Evolutionary conservation across 2,113 vertebrate species (phyloP), one percentile per base, ranked within the genome.

Genomic region (Melospiza melodia): DNA sequence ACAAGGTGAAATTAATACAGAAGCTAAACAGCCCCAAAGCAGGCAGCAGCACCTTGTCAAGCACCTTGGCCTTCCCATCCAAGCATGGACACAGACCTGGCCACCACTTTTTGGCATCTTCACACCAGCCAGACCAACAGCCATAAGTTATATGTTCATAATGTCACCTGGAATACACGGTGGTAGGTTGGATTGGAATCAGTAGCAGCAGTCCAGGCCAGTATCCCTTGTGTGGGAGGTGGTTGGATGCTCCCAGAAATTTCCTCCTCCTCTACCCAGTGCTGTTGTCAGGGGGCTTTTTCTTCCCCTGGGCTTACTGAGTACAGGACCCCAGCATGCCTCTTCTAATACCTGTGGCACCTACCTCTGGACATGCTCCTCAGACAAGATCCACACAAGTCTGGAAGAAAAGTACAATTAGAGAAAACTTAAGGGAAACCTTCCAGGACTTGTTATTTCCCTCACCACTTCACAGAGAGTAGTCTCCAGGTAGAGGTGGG

Each of bases 311-410:
- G 33, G 7, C 46, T 84, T 35, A 39, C 11, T 35, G 39, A 84
- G 24, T 48, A 61, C 23, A 84, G 44, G 27, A 73, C 5, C 51
- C 12, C 16, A 71, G 20, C 15, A 39, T 6, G 8, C 12, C 11
- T 58, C 44, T 58, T 52, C 35, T 44, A 22, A 8, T 11, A 48
- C 5, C 9, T 1, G 0, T n/a, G 2, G 5, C 15, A 19, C 24
- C 31, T 73, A 31, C 11, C 6, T 78, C 46, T 62, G 37, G 28
- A 22, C 7, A 7, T 48, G 35, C 5, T 75, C 5, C 16, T 69
- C 44, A 68, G 30, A 39, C 16, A 80, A 11, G 10, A 5, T 69
- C n/a, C 66, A 41, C 19, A 69, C 2, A 61, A 48, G 17, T 16
- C 51, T 73, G 31, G 35, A 59, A 73, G 21, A 80, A 62, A 35